Conservation (phyloP, 2,113 vertebrate genomes). For the Pelmatolapia mariae region DNA sequence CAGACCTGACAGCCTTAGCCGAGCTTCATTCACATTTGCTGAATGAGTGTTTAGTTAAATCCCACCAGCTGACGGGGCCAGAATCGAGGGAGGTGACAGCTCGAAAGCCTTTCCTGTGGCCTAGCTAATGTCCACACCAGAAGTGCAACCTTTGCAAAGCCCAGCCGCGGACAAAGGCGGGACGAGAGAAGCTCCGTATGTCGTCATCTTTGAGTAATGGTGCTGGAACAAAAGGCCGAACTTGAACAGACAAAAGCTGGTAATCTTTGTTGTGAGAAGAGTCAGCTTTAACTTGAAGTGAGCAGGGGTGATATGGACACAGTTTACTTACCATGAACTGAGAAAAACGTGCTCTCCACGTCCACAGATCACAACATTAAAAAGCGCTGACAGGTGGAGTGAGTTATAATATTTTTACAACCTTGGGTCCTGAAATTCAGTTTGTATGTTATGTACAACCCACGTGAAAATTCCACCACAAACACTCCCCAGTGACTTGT, state of each 20-base stretch:
- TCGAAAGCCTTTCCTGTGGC: conserved; percentile 60
- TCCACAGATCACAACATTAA: background rate
- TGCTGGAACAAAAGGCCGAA: conserved; percentile 43
- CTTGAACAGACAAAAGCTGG: conserved; percentile 44
- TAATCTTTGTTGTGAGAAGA: conserved; percentile 52
- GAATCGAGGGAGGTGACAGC: conserved; percentile 49
- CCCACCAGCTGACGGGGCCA: conserved; percentile 57
- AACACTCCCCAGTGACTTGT: accelerated
- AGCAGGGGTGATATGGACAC: background rate
- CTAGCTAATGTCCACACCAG: conserved; percentile 60
- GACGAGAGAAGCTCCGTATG: conserved; percentile 28
- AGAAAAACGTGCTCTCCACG: background rate
- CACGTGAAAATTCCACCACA: background rate
- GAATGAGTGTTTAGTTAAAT: conserved; percentile 72
- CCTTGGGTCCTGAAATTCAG: background rate
- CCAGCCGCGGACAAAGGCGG: conserved; percentile 34
- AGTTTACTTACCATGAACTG: background rate
- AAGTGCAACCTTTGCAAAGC: conserved; percentile 69
- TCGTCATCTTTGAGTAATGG: conserved; percentile 65
- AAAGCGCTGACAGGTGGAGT: background rate
- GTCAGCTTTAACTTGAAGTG: conserved; percentile 11
- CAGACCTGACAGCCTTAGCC: background rate
- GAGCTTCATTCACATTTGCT: conserved; percentile 68
- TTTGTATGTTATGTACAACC: background rate
- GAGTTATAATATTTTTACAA: background rate